Percentiles rank a stretch among this genome's conserved stretches.
Evolutionary conservation across 2,797 vertebrate species (phyloP).

Genomic region (Pachyuromys duprasi): DNA sequence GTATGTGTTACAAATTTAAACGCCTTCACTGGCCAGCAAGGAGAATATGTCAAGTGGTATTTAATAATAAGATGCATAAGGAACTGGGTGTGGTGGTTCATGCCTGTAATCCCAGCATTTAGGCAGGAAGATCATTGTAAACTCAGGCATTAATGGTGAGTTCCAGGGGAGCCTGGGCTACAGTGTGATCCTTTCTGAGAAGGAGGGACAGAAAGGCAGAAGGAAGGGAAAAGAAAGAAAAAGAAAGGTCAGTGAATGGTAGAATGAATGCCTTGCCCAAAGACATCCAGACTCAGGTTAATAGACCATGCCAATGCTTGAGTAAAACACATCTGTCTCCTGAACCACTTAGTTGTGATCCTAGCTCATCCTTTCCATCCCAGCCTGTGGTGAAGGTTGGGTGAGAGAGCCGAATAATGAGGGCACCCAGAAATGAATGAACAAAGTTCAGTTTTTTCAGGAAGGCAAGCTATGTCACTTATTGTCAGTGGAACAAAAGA

Average conservation of each 20-base stretch:
- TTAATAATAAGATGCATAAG: neutral
- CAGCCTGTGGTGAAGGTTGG: neutral
- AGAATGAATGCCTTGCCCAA: neutral
- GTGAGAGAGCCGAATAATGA: neutral
- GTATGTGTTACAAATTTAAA: slow-evolving; percentile 19
- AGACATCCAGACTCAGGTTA: slow-evolving; percentile 8
- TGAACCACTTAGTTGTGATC: slow-evolving; percentile 1
- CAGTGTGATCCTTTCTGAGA: neutral
- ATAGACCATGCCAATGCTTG: neutral
- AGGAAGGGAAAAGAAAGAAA: neutral
- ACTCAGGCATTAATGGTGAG: neutral
- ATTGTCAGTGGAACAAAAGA: neutral
- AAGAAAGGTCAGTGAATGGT: neutral
- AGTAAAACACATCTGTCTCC: neutral
- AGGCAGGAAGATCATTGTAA: neutral
- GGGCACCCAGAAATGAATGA: neutral
- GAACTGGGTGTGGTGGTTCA: neutral
- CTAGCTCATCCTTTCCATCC: neutral
- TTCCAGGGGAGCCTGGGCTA: neutral
- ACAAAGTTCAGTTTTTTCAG: slow-evolving; percentile 44
- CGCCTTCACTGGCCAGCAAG: neutral
- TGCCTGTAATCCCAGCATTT: neutral
- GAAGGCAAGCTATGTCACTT: slow-evolving; percentile 39
- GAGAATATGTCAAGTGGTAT: neutral
- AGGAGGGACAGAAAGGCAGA: too few species aligned